Evolutionary conservation across 2,113 vertebrate genomes (phyloP), one percentile per base, ranked within the genome.

Genomic region (Phylloscopus trochilus): DNA sequence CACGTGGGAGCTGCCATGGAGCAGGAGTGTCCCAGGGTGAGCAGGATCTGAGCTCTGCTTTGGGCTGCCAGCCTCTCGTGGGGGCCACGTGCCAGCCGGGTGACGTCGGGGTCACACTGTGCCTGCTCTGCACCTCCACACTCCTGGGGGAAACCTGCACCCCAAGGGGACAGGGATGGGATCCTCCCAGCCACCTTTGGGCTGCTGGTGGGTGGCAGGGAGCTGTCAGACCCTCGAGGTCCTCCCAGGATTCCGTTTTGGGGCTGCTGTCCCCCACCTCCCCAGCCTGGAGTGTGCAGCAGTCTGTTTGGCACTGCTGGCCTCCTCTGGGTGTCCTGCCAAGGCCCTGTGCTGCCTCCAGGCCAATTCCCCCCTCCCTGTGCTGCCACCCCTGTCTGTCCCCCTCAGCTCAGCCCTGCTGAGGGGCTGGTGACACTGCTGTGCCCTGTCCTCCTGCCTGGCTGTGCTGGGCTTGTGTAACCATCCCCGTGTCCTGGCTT

Each of bases 21-120:
- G 47, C 68, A 84, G 41, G n/a, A 69, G 24, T 24, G 47, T 18
- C 46, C 68, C 41, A 3, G 41, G 16, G 24, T 8, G 46, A 79
- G 81, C 4, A 10, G 69, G 52, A 22, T 23, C 27, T 33, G 87
- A 64, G 30, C 27, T 53, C 37, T 80, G 70, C 31, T 51, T 28
- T 47, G 51, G 10, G 2, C 51, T 31, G 18, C 67, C 0, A 0
- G 49, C 21, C 35, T 46, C 0, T 0, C 0, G 0, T 1, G 2
- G 49, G 31, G 16, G 27, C 31, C 11, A 7, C 2, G 0, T 1
- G 3, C 35, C 89, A 62, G 46, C 24, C 23, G 9, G 62, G 41
- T 0, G 0, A 20, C 64, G 82, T 18, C 20, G 0, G 0, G 37
- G n/a, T 37, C 37, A 4, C 1, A 3, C 35, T 0, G 5, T 14